Conservation (phyloP, 2,113 vertebrate genomes). For the Macroglossus sobrinus region DNA sequence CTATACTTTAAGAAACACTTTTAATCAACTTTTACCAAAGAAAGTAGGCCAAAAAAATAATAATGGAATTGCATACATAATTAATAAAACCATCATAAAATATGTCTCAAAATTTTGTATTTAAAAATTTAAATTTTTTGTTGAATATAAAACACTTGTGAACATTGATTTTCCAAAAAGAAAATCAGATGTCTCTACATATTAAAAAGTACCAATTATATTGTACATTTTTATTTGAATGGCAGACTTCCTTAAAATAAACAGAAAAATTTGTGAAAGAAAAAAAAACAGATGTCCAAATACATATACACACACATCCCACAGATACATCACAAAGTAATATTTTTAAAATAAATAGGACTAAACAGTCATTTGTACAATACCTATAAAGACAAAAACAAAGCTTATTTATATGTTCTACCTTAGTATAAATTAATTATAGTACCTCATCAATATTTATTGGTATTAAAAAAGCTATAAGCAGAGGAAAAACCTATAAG, state of each 20-base stretch:
- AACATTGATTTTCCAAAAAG: neutral
- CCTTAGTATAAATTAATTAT: neutral
- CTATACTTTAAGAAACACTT: neutral
- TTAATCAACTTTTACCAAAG: neutral
- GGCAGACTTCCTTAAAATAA: neutral
- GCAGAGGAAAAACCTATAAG: neutral
- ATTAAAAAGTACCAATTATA: neutral
- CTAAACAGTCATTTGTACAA: neutral
- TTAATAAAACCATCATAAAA: neutral
- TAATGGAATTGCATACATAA: neutral
- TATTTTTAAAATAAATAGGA: neutral
- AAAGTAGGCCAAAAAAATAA: neutral
- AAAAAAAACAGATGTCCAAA: neutral
- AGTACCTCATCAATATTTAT: neutral
- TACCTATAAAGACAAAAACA: neutral
- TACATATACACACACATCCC: neutral
- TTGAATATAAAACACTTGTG: neutral
- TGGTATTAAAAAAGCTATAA: neutral
- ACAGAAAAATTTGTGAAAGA: neutral
- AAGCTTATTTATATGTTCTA: neutral
- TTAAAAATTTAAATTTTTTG: neutral
- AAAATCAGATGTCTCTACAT: neutral
- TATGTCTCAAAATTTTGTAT: neutral
- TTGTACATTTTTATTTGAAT: neutral
- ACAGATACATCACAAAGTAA: neutral